A percentile compares a stretch with the other conserved stretches of the same genome.
These are phyloP conservation scores for Wasmannia auropunctata DNA, from an alignment of 1,140 invertebrate species.

Conservation along the genomic window DNA sequence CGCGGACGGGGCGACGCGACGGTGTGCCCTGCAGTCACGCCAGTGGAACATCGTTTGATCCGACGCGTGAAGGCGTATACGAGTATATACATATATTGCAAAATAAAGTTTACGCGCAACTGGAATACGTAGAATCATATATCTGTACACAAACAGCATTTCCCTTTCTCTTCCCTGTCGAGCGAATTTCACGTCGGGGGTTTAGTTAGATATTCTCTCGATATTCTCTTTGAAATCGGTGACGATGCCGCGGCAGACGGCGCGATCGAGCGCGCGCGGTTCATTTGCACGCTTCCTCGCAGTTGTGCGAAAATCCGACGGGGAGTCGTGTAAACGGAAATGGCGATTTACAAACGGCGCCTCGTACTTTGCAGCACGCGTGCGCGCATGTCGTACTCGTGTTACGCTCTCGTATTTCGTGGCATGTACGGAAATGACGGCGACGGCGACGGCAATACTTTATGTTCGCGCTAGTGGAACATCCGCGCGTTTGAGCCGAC, in stretches of 20 bases:
- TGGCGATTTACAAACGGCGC: not conserved
- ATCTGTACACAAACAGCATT: not conserved
- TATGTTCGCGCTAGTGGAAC: slow-evolving; percentile 18
- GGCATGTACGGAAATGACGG: not conserved
- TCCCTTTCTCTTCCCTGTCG: not conserved
- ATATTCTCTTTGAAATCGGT: not conserved
- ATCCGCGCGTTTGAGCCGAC: slow-evolving; percentile 2
- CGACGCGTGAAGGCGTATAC: not conserved
- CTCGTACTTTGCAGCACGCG: not conserved
- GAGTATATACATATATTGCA: not conserved
- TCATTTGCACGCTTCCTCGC: not conserved
- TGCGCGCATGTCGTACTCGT: not conserved
- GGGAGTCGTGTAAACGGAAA: not conserved
- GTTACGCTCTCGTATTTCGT: slow-evolving; percentile 7
- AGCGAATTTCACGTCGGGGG: not conserved
- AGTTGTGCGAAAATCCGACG: not conserved
- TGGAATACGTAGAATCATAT: not conserved
- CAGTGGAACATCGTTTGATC: not conserved
- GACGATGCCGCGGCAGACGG: not conserved
- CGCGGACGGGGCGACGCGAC: too few species aligned
- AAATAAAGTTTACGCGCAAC: not conserved
- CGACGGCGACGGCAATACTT: not conserved
- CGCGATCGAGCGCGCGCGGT: not conserved
- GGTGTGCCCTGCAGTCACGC: not conserved
- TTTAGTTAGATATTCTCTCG: not conserved